Evolutionary conservation across 2,888 invertebrate genomes (phyloP), one percentile per base, ranked within the genome.

Genomic region (Xanthorhoe designata): DNA sequence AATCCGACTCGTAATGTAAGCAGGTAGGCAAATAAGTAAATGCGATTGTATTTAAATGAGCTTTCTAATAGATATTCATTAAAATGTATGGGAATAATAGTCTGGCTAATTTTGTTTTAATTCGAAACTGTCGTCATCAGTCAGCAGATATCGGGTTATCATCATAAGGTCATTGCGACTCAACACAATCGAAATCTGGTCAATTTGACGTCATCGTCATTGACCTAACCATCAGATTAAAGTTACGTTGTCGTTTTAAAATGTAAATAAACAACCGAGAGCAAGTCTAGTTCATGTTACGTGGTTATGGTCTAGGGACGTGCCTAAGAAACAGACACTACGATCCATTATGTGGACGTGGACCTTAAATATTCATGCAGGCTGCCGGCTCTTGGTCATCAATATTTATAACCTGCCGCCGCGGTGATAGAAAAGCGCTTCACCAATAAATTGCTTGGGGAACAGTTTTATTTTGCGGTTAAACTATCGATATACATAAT

Each of bases 311-410:
- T 54, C 51, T 60, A 71, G 70, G 42, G 70, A 80, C 77, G 75
- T 79, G 70, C 73, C 74, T 76, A 76, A 77, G 80, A 80, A 80
- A 81, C 80, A 77, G 79, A 77, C 79, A 79, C 79, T 73, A 71
- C 78, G 76, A 72, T 77, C 78, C 79, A 79, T 78, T 78, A 79
- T 81, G 84, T 84, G 78, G 82, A 82, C 78, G 78, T 75, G 75
- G 72, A 76, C 74, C 73, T 86, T 86, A 84, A 88, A 87, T 87
- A 89, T 88, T 89, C 87, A 88, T 85, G 81, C 74, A 76, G 78
- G 77, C 77, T 78, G 82, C 80, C 80, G 80, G 76, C 83, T 79
- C 75, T 72, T 74, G 72, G 73, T 77, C 80, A 87, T 90, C 82
- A 88, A 89, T 89, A 89, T 89, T 87, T 84, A 88, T 88, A 84